phyloP scores from a whole-genome alignment of 2,888 invertebrate species.

The Spisula subtruncata region DNA sequence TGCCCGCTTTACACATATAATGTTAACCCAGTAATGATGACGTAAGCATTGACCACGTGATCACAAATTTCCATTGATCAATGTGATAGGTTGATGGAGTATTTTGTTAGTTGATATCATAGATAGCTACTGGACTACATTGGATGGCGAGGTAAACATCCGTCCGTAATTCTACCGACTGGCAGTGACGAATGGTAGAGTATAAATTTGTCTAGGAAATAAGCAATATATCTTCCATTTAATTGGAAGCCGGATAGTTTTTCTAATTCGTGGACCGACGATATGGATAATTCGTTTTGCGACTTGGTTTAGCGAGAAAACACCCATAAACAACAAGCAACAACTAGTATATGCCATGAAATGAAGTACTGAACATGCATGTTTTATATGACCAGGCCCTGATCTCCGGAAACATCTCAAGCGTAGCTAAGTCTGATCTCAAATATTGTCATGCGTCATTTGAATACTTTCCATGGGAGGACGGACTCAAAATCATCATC shows the following conservation, averaged over 20 bases:
- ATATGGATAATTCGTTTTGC: neutral
- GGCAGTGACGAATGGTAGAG: constrained; percentile 57
- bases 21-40: neutral
- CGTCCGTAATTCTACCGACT: constrained; percentile 50
- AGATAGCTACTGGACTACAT: constrained; percentile 26
- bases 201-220: constrained; percentile 52
- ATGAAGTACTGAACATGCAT: no score
- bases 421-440: no score
- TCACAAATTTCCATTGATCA: neutral
- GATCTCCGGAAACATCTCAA: no score
- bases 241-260: constrained; percentile 33
- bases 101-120: constrained; percentile 33
- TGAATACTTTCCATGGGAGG: no score
- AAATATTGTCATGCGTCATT: no score
- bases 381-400: no score
- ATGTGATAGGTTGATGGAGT: constrained; percentile 34
- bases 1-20: no score
- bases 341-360: neutral
- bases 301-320: neutral
- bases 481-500: no score
- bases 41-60: neutral
- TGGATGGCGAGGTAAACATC: constrained; percentile 40
- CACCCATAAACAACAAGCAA: neutral
- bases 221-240: constrained; percentile 44
- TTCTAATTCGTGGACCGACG: constrained; percentile 14